Conservation (phyloP, 1,140 invertebrate genomes). For the Drosophila varians region DNA sequence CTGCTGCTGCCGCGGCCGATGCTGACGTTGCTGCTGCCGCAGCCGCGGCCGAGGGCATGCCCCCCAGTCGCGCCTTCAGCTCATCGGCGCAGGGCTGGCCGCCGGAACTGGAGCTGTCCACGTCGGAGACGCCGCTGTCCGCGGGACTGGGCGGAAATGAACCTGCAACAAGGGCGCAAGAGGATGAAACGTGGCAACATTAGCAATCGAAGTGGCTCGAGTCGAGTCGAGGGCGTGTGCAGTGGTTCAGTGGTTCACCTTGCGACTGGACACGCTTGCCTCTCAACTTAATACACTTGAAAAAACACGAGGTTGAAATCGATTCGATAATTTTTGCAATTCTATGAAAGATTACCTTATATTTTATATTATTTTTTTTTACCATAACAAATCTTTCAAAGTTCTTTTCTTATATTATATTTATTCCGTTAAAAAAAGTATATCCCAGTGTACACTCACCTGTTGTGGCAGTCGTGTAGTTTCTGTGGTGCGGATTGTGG, state of each 20-base stretch:
- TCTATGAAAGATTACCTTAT: too few species aligned
- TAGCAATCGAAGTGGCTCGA: conserved; percentile 24
- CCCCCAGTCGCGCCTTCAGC: conserved; percentile 91
- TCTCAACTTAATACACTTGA: conserved; percentile 12
- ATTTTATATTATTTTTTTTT: background rate
- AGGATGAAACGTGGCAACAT: conserved; percentile 36
- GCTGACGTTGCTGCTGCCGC: conserved; percentile 22
- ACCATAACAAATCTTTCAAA: too few species aligned
- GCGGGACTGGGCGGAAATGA: conserved; percentile 98
- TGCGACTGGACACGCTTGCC: conserved; percentile 41
- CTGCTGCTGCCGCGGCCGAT: conserved; percentile 59
- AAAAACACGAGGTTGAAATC: conserved; percentile 6
- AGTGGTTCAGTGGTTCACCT: conserved; percentile 64
- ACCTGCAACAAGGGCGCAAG: conserved; percentile 84
- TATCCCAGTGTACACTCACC: conserved; percentile 58
- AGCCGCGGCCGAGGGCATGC: conserved; percentile 64
- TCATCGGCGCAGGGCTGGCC: conserved; percentile 93
- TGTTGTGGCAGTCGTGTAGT: conserved; percentile 82
- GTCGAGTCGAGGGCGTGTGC: conserved; percentile 56
- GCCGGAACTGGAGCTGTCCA: conserved; percentile 96
- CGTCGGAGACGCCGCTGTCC: conserved; percentile 98
- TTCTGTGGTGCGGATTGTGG: conserved; percentile 83
- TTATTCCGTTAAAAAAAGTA: background rate
- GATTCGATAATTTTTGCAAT: background rate
- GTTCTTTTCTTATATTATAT: too few species aligned